Conservation (phyloP, 2,797 vertebrate genomes). For the Uromys caudimaculatus region DNA sequence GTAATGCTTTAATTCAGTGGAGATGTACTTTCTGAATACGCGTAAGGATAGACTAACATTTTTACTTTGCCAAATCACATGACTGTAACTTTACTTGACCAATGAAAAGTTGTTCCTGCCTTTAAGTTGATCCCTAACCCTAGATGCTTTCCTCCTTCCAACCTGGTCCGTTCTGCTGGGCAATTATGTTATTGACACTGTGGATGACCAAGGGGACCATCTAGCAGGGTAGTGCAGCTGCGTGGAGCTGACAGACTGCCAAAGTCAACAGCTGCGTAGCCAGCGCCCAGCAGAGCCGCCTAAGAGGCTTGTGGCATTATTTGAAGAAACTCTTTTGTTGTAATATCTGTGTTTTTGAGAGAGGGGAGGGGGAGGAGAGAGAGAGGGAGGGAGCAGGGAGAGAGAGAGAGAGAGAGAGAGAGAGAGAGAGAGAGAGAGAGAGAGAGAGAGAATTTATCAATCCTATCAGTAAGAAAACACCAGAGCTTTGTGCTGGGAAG, state of each 20-base stretch:
- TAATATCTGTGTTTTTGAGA: not conserved
- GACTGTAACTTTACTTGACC: not conserved
- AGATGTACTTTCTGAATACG: not conserved
- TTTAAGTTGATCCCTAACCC: not conserved
- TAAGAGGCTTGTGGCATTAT: not conserved
- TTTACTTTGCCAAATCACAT: not conserved
- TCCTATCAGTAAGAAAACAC: not conserved
- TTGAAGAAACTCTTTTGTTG: not conserved
- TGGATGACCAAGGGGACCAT: not conserved
- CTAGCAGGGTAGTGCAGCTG: not conserved
- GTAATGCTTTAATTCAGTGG: not conserved
- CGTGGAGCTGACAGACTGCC: not conserved
- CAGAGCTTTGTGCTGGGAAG: not conserved
- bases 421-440: no score
- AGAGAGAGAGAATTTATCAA: not conserved
- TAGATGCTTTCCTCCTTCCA: not conserved
- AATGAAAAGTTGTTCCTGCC: not conserved
- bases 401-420: not conserved
- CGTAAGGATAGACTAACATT: not conserved
- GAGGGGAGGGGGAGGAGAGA: accelerated
- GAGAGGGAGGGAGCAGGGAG: not conserved
- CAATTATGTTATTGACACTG: not conserved
- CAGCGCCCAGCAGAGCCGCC: not conserved
- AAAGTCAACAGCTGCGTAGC: not conserved
- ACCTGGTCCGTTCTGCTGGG: not conserved